These are phyloP conservation scores for Drosophila busckii DNA, from an alignment of 1,140 invertebrate genomes.

Conservation along the genomic window DNA sequence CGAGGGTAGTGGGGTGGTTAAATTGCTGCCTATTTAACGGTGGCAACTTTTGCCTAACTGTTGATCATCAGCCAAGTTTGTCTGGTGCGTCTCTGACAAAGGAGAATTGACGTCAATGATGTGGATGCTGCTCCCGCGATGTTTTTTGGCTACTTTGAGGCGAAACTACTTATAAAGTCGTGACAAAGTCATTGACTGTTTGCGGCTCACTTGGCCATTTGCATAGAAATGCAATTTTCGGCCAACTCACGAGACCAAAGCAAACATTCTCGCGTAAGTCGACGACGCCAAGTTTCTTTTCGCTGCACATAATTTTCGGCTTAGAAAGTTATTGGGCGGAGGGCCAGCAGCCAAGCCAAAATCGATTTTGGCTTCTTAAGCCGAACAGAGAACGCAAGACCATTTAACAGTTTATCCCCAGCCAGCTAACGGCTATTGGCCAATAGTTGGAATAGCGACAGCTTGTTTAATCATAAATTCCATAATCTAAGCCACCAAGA, in stretches of 20 bases:
- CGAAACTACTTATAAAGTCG: constrained; percentile 72
- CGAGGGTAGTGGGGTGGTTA: no score
- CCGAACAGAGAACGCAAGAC: constrained; percentile 21
- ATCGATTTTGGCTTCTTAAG: constrained; percentile 51
- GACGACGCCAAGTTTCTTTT: constrained; percentile 28
- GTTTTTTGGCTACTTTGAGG: constrained; percentile 33
- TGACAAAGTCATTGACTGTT: constrained; percentile 74
- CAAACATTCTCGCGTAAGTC: constrained; percentile 21
- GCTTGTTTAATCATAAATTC: constrained; percentile 70
- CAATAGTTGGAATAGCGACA: constrained; percentile 47
- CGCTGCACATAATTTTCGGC: constrained; percentile 61
- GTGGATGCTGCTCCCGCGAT: not conserved
- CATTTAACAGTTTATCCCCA: constrained; percentile 62
- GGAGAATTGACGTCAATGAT: constrained; percentile 12
- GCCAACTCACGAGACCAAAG: constrained; percentile 39
- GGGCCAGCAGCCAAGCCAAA: constrained; percentile 1
- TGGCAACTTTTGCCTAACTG: constrained; percentile 64
- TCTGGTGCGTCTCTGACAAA: constrained; percentile 19
- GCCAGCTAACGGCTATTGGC: constrained; percentile 9
- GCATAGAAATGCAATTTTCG: constrained; percentile 74
- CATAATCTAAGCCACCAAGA: constrained; percentile 47
- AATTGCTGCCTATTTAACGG: constrained; percentile 43
- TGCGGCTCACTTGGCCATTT: constrained; percentile 55
- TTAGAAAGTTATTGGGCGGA: constrained; percentile 61
- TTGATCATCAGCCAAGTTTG: constrained; percentile 61